A percentile compares a stretch with the other conserved stretches of the same genome.
phyloP scores from a whole-genome alignment of 2,888 invertebrate genomes.

The Drosophila helvetica region DNA sequence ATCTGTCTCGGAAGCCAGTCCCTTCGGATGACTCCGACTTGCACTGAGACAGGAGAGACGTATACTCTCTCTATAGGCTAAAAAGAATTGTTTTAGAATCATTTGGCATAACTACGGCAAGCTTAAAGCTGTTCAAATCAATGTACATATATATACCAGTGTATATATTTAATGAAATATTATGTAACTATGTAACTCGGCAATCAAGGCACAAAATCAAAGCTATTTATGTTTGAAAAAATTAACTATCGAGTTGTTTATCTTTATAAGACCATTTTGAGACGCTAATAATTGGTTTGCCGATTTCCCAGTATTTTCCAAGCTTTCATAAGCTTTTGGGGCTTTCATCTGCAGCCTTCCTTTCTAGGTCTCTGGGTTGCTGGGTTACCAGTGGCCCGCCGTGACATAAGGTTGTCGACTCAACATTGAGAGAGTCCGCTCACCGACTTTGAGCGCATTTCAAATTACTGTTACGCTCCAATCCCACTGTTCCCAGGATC shows the following conservation, averaged over 20 bases:
- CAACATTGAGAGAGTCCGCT: conserved; percentile 34
- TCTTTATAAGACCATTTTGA: conserved; percentile 1
- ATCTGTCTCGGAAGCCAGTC: conserved; percentile 96
- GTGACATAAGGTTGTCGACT: conserved; percentile 33
- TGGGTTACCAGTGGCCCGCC: conserved; percentile 37
- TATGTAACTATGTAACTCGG: conserved; percentile 1
- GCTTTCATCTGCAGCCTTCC: conserved; percentile 2
- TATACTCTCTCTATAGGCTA: conserved; percentile 40
- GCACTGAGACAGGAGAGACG: conserved; percentile 51
- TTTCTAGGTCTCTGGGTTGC: conserved; percentile 32
- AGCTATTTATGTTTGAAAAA: conserved; percentile 42
- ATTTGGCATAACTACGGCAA: conserved; percentile 48
- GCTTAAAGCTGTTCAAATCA: conserved; percentile 55
- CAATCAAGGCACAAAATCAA: conserved; percentile 48
- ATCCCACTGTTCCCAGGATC: conserved; percentile 22
- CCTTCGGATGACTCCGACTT: conserved; percentile 83
- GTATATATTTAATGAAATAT: conserved; percentile 33
- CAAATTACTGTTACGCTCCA: conserved; percentile 23
- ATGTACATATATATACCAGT: conserved; percentile 39
- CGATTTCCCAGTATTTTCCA: conserved; percentile 16
- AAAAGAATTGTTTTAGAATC: conserved; percentile 51
- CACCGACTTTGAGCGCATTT: conserved; percentile 11
- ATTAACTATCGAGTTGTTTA: conserved; percentile 49
- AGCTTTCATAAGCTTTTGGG: conserved; percentile 28
- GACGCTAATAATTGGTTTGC: not conserved